A percentile compares a stretch with the other conserved stretches of the same genome.
Conservation (phyloP, 2,113 vertebrate genomes). For the Megaleporinus macrocephalus region DNA sequence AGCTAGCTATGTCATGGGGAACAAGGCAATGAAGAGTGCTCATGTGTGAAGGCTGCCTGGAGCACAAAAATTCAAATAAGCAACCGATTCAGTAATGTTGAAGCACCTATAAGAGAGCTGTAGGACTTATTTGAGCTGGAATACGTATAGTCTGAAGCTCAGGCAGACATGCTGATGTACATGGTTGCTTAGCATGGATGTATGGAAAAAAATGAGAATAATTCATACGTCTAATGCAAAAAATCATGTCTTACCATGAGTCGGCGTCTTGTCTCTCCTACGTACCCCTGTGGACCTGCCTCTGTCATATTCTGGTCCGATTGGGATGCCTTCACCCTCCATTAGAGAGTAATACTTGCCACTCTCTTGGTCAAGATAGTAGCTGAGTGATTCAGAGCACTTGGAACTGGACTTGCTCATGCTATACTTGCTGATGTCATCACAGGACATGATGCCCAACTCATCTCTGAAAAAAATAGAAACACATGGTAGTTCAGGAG, state of each 20-base stretch:
- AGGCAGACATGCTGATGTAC: not conserved
- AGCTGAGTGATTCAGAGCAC: constrained; percentile 78
- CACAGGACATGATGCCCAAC: constrained; percentile 82
- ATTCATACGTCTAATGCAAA: too few species aligned
- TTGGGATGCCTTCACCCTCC: constrained; percentile 69
- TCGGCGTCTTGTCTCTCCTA: constrained; percentile 87
- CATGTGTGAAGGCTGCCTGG: too few species aligned
- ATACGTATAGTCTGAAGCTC: not conserved
- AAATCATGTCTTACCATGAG: constrained; percentile 78
- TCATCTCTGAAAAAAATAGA: constrained; percentile 82
- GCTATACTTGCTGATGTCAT: constrained; percentile 85
- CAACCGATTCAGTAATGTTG: too few species aligned
- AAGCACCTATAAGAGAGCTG: too few species aligned
- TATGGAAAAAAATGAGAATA: too few species aligned
- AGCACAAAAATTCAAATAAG: too few species aligned
- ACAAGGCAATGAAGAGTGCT: too few species aligned
- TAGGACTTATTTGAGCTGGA: too few species aligned
- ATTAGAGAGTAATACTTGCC: constrained; percentile 74
- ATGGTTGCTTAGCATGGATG: not conserved
- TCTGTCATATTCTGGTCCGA: constrained; percentile 82
- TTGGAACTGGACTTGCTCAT: constrained; percentile 82
- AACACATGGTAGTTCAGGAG: constrained; percentile 67
- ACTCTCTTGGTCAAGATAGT: constrained; percentile 75
- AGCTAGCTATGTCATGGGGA: too few species aligned
- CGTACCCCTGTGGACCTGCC: constrained; percentile 82